Base-by-base conservation (phyloP, 2,113 vertebrate species). In the Macaca mulatta region DNA sequence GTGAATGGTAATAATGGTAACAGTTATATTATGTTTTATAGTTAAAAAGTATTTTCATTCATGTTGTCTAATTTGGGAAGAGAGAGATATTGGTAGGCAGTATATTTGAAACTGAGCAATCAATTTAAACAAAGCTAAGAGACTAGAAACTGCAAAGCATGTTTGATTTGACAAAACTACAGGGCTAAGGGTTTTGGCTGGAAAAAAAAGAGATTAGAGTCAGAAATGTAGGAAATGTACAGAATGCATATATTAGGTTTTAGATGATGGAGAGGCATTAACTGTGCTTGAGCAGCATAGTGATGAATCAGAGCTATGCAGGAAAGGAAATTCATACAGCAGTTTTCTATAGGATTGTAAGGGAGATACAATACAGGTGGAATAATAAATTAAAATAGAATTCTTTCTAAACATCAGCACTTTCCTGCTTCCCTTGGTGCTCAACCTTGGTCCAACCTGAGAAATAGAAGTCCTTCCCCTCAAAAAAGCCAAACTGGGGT, bases 311-410 rank as follows among this genome's bases (percentile, higher is more conserved):
- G 25, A 82, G 11, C 13, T 59, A 22, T 43, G 27, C 9, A 55
- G 48, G 25, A 23, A 75, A 18, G 12, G 4, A 79, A 13, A 70
- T 38, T 32, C 40, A 67, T 22, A 67, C 0, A 67, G 3, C 0
- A 43, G 40, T 17, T 95, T 57, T 89, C 32, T 35, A 45, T 3
- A 74, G 5, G 35, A 80, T 35, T 50, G 2, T 43, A 32, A 72
- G 17, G 3, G 25, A 6, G 1, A 45, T 52, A 57, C 74, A 20
- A 16, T n/a, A 2, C 10, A 57, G 6, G 2, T 59, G 5, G 3
- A 14, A 32, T 45, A 88, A 32, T 23, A 77, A 70, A 23, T 70
- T 89, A 89, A 57, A 85, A 79, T 43, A 83, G 18, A 87, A 70
- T 69, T 86, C 25, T 86, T 64, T 7, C 30, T 70, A 45, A 77